Conservation (phyloP, 2,113 vertebrate species). For the Leuciscus idus region DNA sequence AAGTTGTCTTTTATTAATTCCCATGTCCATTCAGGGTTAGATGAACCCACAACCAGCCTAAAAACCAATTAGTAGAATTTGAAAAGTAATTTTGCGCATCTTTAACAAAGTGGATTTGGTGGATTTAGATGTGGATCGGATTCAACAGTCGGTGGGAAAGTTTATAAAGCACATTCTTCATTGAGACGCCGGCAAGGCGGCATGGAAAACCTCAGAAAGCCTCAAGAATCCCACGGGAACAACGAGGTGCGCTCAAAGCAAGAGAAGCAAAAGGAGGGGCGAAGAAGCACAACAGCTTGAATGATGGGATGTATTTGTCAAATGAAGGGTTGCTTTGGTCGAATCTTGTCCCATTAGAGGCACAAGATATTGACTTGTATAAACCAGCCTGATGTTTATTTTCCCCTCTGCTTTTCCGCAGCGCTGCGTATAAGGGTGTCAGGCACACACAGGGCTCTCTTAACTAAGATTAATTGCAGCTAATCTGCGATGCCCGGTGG, state of each 20-base stretch:
- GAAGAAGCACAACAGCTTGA: slow-evolving; percentile 33
- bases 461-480: slow-evolving; percentile 48
- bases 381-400: slow-evolving; percentile 29
- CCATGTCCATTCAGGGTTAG: background rate
- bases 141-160: slow-evolving; percentile 17
- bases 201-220: slow-evolving; percentile 8
- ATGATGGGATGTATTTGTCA: slow-evolving; percentile 32
- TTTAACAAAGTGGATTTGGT: background rate
- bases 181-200: background rate
- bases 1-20: too few species aligned
- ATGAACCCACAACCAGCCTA: background rate
- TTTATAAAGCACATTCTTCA: slow-evolving; percentile 11
- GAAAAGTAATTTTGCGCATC: background rate
- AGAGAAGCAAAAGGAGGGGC: slow-evolving; percentile 40
- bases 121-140: background rate
- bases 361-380: slow-evolving; percentile 27
- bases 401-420: slow-evolving; percentile 12
- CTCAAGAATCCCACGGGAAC: background rate
- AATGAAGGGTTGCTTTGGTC: slow-evolving; percentile 21
- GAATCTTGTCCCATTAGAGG: slow-evolving; percentile 40
- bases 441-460: slow-evolving; percentile 47
- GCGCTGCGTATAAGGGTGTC: slow-evolving; percentile 50
- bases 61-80: background rate
- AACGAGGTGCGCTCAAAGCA: background rate
- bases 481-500: slow-evolving; percentile 49